Evolutionary conservation across 2,797 vertebrate species (phyloP).

Genomic region (Pitangus sulphuratus): DNA sequence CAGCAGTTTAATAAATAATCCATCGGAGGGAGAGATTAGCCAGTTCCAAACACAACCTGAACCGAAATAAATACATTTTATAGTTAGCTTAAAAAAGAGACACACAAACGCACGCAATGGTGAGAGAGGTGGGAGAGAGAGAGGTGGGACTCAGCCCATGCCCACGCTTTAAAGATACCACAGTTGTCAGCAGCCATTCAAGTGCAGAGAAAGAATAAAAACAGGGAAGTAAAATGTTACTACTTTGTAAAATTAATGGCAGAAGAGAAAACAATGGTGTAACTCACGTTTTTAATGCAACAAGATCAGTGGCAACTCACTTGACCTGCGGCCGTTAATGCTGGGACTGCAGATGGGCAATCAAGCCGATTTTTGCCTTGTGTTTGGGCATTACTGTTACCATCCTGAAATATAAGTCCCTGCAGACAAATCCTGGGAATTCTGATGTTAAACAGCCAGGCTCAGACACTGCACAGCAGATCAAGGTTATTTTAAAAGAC

Average conservation of each 20-base stretch:
- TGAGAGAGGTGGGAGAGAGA: not conserved
- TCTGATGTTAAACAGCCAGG: not conserved
- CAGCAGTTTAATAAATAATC: conserved; percentile 71
- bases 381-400: not conserved
- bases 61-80: conserved; percentile 34
- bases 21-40: conserved; percentile 38
- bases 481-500: not conserved
- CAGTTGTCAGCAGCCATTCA: not conserved
- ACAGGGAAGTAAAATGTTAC: not conserved
- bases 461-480: not conserved
- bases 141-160: not conserved
- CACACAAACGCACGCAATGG: not conserved
- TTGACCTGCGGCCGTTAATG: not conserved
- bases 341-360: not conserved
- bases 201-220: not conserved
- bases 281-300: not conserved
- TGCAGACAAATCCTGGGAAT: not conserved
- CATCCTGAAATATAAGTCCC: not conserved
- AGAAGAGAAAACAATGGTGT: not conserved
- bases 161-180: not conserved
- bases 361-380: not conserved
- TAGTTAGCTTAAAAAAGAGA: not conserved
- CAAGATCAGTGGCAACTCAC: not conserved
- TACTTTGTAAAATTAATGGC: not conserved
- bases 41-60: conserved; percentile 46